Evolutionary conservation across 1,140 invertebrate genomes (phyloP), one percentile per base, ranked within the genome.

Genomic region (Lithobius niger): DNA sequence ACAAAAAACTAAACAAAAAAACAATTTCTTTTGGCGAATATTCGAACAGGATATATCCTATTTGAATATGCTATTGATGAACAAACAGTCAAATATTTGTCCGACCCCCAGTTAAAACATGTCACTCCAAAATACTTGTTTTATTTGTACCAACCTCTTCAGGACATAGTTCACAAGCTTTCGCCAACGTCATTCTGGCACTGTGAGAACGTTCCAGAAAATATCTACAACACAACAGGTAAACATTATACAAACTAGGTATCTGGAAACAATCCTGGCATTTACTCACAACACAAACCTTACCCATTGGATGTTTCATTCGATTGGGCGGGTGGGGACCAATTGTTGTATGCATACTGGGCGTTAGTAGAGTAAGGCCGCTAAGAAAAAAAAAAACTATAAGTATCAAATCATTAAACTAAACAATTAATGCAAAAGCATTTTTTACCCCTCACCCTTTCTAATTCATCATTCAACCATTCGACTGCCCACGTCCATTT

Each of bases 381-480:
- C 71, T 80, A 72, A 28, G 71, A 67, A 59, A 58, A 45, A 13
- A 45, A 45, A 45, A 45, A 36, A n/a, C n/a, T 36, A 36, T 36
- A 36, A 36, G 31, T 36, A 36, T 10, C 31, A 36, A 36, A n/a
- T 36, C 18, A 36, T 36, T 36, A 6, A 36, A 36, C 6, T 36
- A 36, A 36, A 36, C 31, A 36, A 36, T 10, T 36, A 36, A 36
- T 36, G 6, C 6, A 10, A 36, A 36, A 36, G n/a, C 22, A 10
- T 47, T 47, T 47, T 10, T 10, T 18, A 47, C 15, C 6, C 6
- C 22, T 36, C 49, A 55, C 54, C 58, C 76, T 69, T 54, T 96
- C 91, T 47, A 97, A 76, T 72, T 97, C 92, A 68, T 96, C 91
- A 69, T 92, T 88, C 53, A 97, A 77, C 93, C 94, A 97, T 50